phyloP scores from a whole-genome alignment of 2,113 vertebrate genomes.

The Sigmodon hispidus region DNA sequence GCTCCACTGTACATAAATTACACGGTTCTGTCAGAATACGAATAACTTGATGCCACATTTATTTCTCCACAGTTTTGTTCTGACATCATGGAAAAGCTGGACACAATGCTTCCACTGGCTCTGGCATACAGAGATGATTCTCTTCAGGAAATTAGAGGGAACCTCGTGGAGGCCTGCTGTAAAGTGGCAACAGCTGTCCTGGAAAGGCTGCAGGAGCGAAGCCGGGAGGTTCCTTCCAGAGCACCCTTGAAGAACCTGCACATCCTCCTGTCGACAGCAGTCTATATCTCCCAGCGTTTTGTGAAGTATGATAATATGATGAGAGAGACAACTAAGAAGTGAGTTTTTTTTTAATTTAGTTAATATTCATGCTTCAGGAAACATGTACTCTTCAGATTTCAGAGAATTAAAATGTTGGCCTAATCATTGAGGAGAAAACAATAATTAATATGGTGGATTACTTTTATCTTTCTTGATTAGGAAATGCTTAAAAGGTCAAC shows the following conservation, averaged over 20 bases:
- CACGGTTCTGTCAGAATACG: conserved; percentile 75
- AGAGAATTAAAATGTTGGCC: neutral
- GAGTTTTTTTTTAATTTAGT: conserved; percentile 81
- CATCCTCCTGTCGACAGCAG: conserved; percentile 88
- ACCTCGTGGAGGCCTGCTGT: conserved; percentile 92
- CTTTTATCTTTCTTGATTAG: conserved; percentile 58
- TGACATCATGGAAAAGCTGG: conserved; percentile 92
- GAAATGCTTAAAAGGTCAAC: conserved; percentile 33
- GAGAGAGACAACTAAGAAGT: conserved; percentile 88
- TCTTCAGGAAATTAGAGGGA: conserved; percentile 91
- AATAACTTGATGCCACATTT: conserved; percentile 81
- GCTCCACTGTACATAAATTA: conserved; percentile 73
- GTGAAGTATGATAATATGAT: conserved; percentile 87
- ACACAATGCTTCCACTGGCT: conserved; percentile 93
- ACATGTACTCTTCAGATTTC: conserved; percentile 34
- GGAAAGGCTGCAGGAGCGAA: conserved; percentile 89
- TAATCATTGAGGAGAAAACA: conserved; percentile 33
- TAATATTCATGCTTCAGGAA: neutral
- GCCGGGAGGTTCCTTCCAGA: conserved; percentile 88
- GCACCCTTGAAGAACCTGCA: conserved; percentile 89
- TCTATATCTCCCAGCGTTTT: conserved; percentile 89
- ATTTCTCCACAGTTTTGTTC: conserved; percentile 92
- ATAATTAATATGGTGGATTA: conserved; percentile 9
- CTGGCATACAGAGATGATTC: conserved; percentile 90
- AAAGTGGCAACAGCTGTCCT: conserved; percentile 90